Conservation (phyloP, 2,113 vertebrate species). For the Enhydra lutris region DNA sequence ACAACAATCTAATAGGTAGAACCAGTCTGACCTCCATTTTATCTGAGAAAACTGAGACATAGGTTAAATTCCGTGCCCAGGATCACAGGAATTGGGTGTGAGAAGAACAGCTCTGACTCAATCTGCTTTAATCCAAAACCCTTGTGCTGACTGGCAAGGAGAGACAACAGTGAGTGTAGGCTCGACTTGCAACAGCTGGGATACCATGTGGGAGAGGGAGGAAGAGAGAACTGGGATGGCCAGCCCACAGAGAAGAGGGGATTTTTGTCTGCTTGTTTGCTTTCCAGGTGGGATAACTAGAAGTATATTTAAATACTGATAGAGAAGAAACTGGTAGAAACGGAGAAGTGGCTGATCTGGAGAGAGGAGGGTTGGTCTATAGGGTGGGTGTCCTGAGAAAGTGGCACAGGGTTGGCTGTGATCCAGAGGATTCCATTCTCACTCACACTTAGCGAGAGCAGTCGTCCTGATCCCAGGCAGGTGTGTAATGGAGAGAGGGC, state of each 20-base stretch:
- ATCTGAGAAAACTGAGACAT: background rate
- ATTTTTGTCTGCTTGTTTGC: background rate
- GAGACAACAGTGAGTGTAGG: background rate
- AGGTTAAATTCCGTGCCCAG: background rate
- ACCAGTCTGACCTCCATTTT: background rate
- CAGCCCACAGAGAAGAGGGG: background rate
- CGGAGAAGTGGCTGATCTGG: background rate
- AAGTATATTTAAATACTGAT: background rate
- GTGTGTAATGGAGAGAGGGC: background rate
- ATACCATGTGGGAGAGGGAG: background rate
- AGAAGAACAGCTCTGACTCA: background rate
- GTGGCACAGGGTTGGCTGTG: background rate
- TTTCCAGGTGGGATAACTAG: background rate
- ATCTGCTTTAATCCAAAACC: background rate
- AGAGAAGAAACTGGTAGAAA: background rate
- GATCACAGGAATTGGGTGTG: background rate
- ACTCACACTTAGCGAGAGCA: fast-evolving
- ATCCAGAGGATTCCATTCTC: background rate
- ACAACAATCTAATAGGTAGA: background rate
- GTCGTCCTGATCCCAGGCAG: background rate
- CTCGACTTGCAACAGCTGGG: background rate
- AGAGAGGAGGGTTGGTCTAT: background rate
- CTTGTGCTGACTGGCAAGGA: background rate
- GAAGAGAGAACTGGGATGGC: background rate
- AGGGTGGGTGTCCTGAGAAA: background rate